Conservation (phyloP, 1,140 invertebrate genomes). For the Panagrolaimus sp. region DNA sequence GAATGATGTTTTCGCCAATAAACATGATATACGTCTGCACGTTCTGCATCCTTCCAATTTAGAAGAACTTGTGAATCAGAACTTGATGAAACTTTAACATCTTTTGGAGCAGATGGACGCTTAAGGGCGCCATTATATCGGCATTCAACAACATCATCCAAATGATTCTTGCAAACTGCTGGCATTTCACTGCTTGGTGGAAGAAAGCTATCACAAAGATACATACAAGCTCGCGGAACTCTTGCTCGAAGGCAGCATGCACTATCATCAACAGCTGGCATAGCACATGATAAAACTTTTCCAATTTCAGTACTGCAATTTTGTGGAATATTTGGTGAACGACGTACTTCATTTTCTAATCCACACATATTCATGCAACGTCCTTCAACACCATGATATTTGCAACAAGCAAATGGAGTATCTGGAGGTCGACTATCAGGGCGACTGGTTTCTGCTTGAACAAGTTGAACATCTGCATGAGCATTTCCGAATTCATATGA, state of each 20-base stretch:
- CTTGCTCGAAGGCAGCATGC: conserved; percentile 26
- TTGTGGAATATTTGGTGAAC: conserved; percentile 8
- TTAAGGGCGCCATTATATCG: conserved; percentile 3
- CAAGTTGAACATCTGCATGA: conserved; percentile 19
- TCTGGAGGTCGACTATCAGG: conserved; percentile 20
- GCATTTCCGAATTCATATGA: conserved; percentile 29
- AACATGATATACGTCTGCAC: conserved; percentile 36
- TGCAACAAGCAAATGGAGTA: conserved; percentile 29
- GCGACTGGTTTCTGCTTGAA: background rate
- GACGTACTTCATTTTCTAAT: background rate
- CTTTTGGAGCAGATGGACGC: background rate
- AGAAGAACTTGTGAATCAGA: background rate
- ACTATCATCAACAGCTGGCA: conserved; percentile 35
- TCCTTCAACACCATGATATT: conserved; percentile 21
- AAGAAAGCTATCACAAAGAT: conserved; percentile 30
- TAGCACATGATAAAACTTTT: conserved; percentile 37
- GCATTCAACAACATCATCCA: background rate
- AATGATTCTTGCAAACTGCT: conserved; percentile 18
- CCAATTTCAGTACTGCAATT: conserved; percentile 34
- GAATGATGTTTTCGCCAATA: conserved; percentile 28
- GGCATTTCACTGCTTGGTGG: conserved; percentile 31
- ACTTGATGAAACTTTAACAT: background rate
- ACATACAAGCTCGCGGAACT: conserved; percentile 33
- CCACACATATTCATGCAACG: conserved; percentile 36
- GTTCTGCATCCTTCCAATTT: conserved; percentile 27